phyloP scores from a whole-genome alignment of 1,140 invertebrate genomes.

The Drosophila albomicans region DNA sequence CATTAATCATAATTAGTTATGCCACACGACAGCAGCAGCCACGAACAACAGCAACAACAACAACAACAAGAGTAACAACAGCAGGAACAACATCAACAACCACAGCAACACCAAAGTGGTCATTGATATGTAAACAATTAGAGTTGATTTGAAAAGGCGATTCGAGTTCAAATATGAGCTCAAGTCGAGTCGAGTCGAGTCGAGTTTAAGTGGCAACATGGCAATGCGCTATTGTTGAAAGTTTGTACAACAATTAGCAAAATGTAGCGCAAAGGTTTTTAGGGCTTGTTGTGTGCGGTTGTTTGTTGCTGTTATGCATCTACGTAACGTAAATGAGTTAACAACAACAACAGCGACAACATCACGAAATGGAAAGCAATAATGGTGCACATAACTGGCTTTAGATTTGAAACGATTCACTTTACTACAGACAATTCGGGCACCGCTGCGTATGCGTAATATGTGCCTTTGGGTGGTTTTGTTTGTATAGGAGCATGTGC shows the following conservation, averaged over 20 bases:
- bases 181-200: constrained; percentile 17
- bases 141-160: constrained; percentile 72
- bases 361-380: constrained; percentile 51
- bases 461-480: constrained; percentile 36
- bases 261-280: constrained; percentile 59
- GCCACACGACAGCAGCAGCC: constrained; percentile 66
- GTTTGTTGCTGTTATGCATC: constrained; percentile 41
- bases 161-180: constrained; percentile 48
- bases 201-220: constrained; percentile 62
- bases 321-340: constrained; percentile 68
- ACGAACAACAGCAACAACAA: constrained; percentile 21
- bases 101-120: constrained; percentile 39
- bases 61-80: constrained; percentile 3
- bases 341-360: constrained; percentile 17
- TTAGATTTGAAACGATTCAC: constrained; percentile 61
- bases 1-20: constrained; percentile 83
- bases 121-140: constrained; percentile 80
- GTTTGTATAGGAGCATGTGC: neutral
- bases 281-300: constrained; percentile 18
- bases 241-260: constrained; percentile 74
- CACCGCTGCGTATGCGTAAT: constrained; percentile 60
- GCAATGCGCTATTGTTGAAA: constrained; percentile 60
- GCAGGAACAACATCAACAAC: constrained; percentile 7
- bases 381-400: constrained; percentile 67
- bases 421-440: constrained; percentile 46